Percentiles rank a stretch among this genome's conserved stretches.
phyloP scores from a whole-genome alignment of 2,113 vertebrate species.

The Okapia johnstoni region DNA sequence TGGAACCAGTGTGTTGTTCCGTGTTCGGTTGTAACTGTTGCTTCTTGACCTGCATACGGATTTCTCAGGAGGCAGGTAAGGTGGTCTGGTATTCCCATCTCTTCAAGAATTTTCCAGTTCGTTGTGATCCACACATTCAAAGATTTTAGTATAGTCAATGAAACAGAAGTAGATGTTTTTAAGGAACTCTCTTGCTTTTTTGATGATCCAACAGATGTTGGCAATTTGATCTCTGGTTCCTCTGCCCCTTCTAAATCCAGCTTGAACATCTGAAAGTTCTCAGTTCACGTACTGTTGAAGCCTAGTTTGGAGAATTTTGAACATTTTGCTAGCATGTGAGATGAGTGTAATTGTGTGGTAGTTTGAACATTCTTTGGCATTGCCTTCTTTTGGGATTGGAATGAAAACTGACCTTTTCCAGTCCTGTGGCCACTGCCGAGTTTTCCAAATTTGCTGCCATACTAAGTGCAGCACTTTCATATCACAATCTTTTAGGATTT shows the following conservation, averaged over 20 bases:
- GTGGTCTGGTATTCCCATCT: not conserved
- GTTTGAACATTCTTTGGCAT: not conserved
- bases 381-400: not conserved
- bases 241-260: not conserved
- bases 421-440: not conserved
- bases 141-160: not conserved
- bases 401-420: not conserved
- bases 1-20: not conserved
- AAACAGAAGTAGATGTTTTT: not conserved
- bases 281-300: not conserved
- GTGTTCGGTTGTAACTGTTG: not conserved
- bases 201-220: not conserved
- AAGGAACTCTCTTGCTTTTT: not conserved
- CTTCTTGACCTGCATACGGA: not conserved
- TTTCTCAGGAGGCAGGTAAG: not conserved
- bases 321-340: not conserved
- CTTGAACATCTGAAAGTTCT: not conserved
- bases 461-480: not conserved
- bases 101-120: not conserved
- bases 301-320: not conserved
- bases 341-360: not conserved
- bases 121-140: not conserved
- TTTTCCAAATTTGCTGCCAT: not conserved
- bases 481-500: not conserved
- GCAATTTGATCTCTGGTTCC: not conserved